Evolutionary conservation across 53 echinoderm and acorn worm genomes (phyloP).

Genomic region (Crossaster papposus): DNA sequence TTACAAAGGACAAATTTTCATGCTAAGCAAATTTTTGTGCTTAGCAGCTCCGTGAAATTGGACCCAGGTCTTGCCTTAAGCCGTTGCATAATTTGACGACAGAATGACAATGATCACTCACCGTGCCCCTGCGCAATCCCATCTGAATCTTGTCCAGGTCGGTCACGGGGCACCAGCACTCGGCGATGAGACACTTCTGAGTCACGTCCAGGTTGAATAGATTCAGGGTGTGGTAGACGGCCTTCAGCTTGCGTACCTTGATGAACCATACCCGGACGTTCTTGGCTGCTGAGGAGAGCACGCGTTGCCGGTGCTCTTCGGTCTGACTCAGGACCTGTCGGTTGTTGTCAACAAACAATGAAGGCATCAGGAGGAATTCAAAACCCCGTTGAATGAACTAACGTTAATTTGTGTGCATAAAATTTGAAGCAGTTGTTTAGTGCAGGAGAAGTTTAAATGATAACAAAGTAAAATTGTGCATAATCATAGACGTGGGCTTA

Average conservation of each 20-base stretch:
- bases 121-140: slow-evolving; percentile 89
- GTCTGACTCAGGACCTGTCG: slow-evolving; percentile 87
- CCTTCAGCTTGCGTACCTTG: slow-evolving; percentile 97
- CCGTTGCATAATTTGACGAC: too few relatives aligned
- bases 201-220: slow-evolving; percentile 98
- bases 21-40: too few relatives aligned
- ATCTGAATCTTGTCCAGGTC: slow-evolving; percentile 88
- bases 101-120: slow-evolving; percentile 27
- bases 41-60: too few relatives aligned
- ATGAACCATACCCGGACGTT: slow-evolving; percentile 94
- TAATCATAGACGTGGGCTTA: too few relatives aligned
- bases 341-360: background rate
- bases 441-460: too few relatives aligned
- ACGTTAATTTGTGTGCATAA: too few relatives aligned
- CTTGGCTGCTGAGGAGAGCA: slow-evolving; percentile 80
- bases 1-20: too few relatives aligned
- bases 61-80: too few relatives aligned
- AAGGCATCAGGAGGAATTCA: too few relatives aligned
- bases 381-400: too few relatives aligned
- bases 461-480: too few relatives aligned
- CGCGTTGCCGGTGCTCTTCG: slow-evolving; percentile 88
- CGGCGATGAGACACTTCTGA: slow-evolving; percentile 96
- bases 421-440: too few relatives aligned
- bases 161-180: slow-evolving; percentile 96
- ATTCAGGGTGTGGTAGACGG: slow-evolving; percentile 98